Evolutionary conservation across 2,797 vertebrate species (phyloP).

Genomic region (Sciurus vulgaris): DNA sequence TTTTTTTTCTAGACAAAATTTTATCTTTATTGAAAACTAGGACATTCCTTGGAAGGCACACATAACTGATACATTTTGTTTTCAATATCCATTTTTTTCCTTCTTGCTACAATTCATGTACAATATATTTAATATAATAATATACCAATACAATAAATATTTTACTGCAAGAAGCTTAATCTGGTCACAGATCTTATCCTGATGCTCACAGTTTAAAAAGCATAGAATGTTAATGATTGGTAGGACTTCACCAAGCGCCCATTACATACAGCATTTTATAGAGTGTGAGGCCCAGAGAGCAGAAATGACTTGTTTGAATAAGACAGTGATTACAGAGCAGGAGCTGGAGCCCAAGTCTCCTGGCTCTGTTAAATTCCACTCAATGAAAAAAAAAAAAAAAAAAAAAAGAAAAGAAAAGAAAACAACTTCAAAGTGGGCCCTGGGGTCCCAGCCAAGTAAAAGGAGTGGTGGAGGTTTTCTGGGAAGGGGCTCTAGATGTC

Average conservation of each 20-base stretch:
- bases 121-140: background rate
- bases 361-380: slow-evolving; percentile 58
- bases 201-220: background rate
- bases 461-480: slow-evolving; percentile 62
- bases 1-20: background rate
- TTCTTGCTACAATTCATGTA: slow-evolving; percentile 11
- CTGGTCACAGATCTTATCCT: background rate
- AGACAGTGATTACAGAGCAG: background rate
- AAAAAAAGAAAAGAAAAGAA: too few species aligned
- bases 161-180: background rate
- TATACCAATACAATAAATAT: background rate
- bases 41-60: background rate
- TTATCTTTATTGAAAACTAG: background rate
- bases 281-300: background rate
- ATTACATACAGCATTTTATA: background rate
- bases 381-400: background rate
- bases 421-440: slow-evolving; percentile 55
- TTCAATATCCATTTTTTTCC: background rate
- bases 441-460: slow-evolving; percentile 67
- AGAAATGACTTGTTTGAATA: slow-evolving; percentile 12
- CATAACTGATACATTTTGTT: background rate
- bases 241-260: background rate
- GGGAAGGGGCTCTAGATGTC: slow-evolving; percentile 53
- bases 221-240: background rate
- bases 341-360: background rate